Conservation (phyloP, 2,113 vertebrate genomes). For the Ceyx cyanopectus region DNA sequence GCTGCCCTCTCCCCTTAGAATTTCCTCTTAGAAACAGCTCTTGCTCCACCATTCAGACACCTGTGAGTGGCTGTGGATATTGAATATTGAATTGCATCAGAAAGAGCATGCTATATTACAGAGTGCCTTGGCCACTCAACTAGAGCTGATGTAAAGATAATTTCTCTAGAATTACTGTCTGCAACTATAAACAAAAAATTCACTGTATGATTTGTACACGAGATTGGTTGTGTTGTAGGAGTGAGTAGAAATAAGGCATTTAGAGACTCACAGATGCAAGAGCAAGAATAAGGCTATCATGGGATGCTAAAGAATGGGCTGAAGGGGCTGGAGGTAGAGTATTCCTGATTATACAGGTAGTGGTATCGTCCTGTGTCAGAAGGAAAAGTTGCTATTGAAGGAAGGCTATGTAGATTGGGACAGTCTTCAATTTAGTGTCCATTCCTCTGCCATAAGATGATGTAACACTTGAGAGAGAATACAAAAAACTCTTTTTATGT, state of each 20-base stretch:
- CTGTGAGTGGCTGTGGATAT: background rate
- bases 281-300: background rate
- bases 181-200: background rate
- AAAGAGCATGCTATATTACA: background rate
- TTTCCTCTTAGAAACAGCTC: constrained; percentile 12
- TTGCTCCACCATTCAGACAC: background rate
- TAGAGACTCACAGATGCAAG: background rate
- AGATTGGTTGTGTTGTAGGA: background rate
- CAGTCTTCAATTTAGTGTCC: background rate
- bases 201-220: background rate
- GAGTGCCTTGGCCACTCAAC: background rate
- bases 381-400: background rate
- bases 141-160: background rate
- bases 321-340: background rate
- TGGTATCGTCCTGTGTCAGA: background rate
- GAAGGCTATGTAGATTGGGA: background rate
- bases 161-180: background rate
- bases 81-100: background rate
- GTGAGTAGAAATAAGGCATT: background rate
- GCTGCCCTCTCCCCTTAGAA: constrained; percentile 10
- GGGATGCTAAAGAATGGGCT: background rate
- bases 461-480: background rate
- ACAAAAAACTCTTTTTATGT: background rate
- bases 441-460: background rate
- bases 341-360: background rate